Evolutionary conservation across 2,113 vertebrate genomes (phyloP).

Genomic region (Greenwoodochromis staneri): DNA sequence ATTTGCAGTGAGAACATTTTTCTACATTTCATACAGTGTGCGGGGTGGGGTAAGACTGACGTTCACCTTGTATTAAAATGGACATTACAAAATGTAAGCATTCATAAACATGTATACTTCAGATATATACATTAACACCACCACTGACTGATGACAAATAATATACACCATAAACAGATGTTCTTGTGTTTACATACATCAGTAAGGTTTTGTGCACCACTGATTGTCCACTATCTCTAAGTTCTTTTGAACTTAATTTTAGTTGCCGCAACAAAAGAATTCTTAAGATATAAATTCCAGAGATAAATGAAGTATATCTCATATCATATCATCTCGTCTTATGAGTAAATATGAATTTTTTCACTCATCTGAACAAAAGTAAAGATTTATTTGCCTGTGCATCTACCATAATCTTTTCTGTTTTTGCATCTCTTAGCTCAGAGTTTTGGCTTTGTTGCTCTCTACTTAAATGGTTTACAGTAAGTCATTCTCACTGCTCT

Average conservation of each 20-base stretch:
- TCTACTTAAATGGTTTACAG: neutral
- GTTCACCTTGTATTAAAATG: neutral
- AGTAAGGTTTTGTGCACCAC: neutral
- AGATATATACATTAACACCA: neutral
- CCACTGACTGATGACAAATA: neutral
- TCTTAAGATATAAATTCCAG: neutral
- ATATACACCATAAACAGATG: neutral
- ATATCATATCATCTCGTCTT: neutral
- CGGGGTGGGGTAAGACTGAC: neutral
- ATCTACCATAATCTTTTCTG: neutral
- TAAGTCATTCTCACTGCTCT: neutral
- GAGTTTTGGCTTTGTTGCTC: neutral
- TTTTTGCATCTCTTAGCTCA: neutral
- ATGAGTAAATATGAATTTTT: neutral
- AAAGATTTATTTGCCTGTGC: neutral
- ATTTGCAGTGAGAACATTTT: neutral
- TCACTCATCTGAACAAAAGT: neutral
- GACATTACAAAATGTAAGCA: neutral
- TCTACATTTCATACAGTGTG: neutral
- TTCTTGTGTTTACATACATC: neutral
- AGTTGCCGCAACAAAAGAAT: neutral
- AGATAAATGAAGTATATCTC: neutral
- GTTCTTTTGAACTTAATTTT: neutral
- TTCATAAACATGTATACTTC: neutral
- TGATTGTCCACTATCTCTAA: neutral